phyloP scores from a whole-genome alignment of 1,140 invertebrate genomes.

The Cydia pomonella region DNA sequence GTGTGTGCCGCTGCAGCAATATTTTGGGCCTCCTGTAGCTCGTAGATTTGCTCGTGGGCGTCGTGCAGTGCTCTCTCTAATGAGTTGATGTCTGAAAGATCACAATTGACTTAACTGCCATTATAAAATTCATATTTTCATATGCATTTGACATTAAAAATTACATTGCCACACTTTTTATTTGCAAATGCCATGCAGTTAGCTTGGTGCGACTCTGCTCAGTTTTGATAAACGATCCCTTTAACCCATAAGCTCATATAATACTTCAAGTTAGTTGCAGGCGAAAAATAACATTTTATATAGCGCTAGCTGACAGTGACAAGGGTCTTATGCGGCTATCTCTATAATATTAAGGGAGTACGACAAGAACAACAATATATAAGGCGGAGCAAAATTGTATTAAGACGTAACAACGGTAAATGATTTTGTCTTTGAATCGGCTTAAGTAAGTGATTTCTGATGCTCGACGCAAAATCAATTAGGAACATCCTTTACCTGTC shows the following conservation, averaged over 20 bases:
- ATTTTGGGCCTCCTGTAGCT: no score
- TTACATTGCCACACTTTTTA: no score
- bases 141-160: no score
- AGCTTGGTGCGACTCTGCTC: no score
- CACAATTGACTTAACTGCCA: no score
- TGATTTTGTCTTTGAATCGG: conserved; percentile 4
- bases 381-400: conserved; percentile 1
- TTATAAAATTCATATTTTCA: no score
- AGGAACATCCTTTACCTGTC: background rate
- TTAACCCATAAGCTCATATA: background rate
- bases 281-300: conserved; percentile 9
- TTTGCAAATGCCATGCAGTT: no score
- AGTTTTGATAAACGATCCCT: conserved; percentile 15
- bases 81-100: no score
- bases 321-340: conserved; percentile 4
- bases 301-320: conserved; percentile 1
- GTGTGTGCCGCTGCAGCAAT: no score
- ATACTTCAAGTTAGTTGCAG: conserved; percentile 14
- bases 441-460: conserved; percentile 17
- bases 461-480: background rate
- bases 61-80: no score
- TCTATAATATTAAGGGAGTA: background rate
- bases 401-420: conserved; percentile 17
- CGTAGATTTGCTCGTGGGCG: no score
- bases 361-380: conserved; percentile 14